Evolutionary conservation across 2,113 vertebrate species (phyloP), one percentile per base, ranked within the genome.

Genomic region (Oceanodroma tethys): DNA sequence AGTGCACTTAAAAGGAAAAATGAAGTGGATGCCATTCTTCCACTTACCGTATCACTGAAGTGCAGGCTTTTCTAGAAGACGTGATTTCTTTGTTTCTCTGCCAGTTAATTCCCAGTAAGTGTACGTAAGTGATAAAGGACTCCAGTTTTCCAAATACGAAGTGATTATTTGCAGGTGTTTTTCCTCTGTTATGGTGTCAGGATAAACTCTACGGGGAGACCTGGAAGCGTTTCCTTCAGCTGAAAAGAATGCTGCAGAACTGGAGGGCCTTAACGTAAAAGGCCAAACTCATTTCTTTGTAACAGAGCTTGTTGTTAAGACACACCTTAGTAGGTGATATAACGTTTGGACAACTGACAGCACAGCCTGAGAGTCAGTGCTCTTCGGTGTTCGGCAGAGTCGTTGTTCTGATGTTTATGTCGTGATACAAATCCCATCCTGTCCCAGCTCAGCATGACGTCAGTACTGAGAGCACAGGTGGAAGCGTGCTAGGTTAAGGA

Each of bases 161-260:
- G 52, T 3, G 29, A 40, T 91, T 87, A 53, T 87, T 81, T 90
- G 83, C 42, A 80, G 32, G 45, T 6, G 0, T 59, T 75, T 95
- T 60, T 19, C n/a, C 60, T 81, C 45, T 1, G 1, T 82, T 91
- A 50, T 0, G 0, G 40, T 81, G 42, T 95, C 25, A 68, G 90
- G 52, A 67, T 72, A 88, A 91, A 34, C 48, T 32, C 16, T 75
- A 10, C 0, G 1, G 50, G 43, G 70, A 92, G 55, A 87, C 53
- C 40, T 92, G 74, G 86, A 80, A 96, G 73, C 16, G 2, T 63
- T 94, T 94, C 53, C 66, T 87, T 95, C 93, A 94, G 62, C 83
- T 80, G 30, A 73, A 87, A 95, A 97, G 94, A 95, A 88, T 95
- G 91, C 74, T 97, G 87, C 81, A 11, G 11, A 85, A 91, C 89